Evolutionary conservation across 2,888 invertebrate species (phyloP).

Genomic region (Clepsis dumicolana): DNA sequence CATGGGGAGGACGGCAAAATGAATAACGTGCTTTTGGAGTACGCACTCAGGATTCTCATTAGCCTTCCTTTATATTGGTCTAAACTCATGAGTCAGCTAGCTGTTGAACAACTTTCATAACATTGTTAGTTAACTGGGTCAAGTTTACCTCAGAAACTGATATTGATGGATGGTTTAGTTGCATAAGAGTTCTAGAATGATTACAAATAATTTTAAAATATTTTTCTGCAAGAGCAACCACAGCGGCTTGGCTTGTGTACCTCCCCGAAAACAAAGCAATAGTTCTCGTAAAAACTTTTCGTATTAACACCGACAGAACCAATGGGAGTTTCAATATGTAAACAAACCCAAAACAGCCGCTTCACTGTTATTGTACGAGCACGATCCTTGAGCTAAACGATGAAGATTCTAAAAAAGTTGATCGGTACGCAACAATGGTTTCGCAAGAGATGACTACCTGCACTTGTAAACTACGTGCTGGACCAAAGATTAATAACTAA

Average conservation of each 20-base stretch:
- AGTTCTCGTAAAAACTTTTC: background rate
- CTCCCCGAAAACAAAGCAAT: background rate
- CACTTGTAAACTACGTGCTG: constrained; percentile 38
- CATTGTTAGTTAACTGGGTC: constrained; percentile 74
- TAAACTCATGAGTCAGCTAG: constrained; percentile 62
- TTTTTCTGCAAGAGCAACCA: background rate
- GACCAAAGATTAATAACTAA: constrained; percentile 37
- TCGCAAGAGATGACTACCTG: constrained; percentile 32
- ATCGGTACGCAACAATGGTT: constrained; percentile 26
- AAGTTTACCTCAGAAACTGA: constrained; percentile 61
- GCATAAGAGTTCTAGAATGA: constrained; percentile 20
- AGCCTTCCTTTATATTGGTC: constrained; percentile 59
- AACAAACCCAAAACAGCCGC: constrained; percentile 11
- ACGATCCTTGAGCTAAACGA: constrained; percentile 16
- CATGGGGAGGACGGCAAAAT: constrained; percentile 51
- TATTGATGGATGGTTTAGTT: constrained; percentile 38
- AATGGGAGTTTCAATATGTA: background rate
- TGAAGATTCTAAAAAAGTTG: constrained; percentile 24
- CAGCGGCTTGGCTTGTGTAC: background rate
- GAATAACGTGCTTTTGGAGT: constrained; percentile 39
- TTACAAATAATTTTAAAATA: constrained; percentile 3
- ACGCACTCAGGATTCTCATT: constrained; percentile 57
- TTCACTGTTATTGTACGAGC: constrained; percentile 15
- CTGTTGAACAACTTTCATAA: constrained; percentile 72
- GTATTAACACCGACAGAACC: background rate